Conservation (phyloP, 2,797 vertebrate species). For the Chiloscyllium punctatum region DNA sequence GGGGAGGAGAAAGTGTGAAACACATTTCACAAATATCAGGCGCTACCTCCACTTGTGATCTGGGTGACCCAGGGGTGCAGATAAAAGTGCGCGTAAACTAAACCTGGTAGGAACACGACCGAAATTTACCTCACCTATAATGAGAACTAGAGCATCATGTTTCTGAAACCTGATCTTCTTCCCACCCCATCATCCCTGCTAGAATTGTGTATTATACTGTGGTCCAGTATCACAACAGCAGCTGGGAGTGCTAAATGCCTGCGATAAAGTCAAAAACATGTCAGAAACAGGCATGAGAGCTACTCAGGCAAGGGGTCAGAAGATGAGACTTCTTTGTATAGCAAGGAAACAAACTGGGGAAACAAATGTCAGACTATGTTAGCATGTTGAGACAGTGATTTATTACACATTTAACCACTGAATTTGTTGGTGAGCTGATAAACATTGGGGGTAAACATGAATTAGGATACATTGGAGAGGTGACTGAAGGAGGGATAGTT, state of each 20-base stretch:
- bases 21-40: too few relatives aligned
- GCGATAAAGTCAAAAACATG: background rate
- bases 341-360: background rate
- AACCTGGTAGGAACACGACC: too few relatives aligned
- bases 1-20: too few relatives aligned
- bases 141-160: background rate
- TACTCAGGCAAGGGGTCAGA: background rate
- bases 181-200: background rate
- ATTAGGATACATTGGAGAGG: too few relatives aligned
- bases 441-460: background rate
- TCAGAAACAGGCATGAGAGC: background rate
- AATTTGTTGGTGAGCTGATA: background rate
- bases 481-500: background rate
- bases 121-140: background rate
- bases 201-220: background rate
- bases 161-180: background rate
- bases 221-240: background rate
- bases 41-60: too few relatives aligned
- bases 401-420: background rate
- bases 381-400: background rate
- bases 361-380: background rate
- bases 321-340: too few relatives aligned
- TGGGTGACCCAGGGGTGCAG: too few relatives aligned
- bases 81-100: too few relatives aligned
- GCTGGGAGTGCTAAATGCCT: background rate